These are phyloP conservation scores for Axis porcinus DNA, from an alignment of 2,113 vertebrate species.

Conservation along the genomic window DNA sequence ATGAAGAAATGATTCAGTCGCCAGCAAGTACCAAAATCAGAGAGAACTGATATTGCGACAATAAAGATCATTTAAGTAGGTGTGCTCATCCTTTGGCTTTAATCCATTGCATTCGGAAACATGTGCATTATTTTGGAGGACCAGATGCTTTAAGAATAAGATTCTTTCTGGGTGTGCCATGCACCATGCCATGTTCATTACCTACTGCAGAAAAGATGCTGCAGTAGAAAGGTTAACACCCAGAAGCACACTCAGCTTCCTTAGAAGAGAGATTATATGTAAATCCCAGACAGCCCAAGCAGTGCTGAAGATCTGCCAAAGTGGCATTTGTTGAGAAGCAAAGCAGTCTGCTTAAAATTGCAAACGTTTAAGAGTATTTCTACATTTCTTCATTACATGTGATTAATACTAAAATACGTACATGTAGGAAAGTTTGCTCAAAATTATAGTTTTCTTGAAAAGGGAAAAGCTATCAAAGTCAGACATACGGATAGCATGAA, in stretches of 20 bases:
- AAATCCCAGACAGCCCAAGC: not conserved
- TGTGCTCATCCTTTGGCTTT: not conserved
- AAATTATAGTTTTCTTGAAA: conserved; percentile 23
- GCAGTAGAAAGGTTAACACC: not conserved
- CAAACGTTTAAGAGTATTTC: not conserved
- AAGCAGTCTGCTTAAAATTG: conserved; percentile 10
- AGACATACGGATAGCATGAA: not conserved
- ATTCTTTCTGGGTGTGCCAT: not conserved
- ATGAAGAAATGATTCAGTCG: not conserved
- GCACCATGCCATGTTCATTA: not conserved
- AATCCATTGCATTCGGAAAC: not conserved
- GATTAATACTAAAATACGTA: conserved; percentile 8
- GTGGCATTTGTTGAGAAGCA: not conserved
- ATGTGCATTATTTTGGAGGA: not conserved
- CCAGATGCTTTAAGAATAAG: not conserved
- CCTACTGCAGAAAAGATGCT: not conserved
- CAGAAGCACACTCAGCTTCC: not conserved
- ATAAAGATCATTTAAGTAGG: not conserved
- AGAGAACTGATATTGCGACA: not conserved
- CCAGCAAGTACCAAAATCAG: conserved; percentile 13
- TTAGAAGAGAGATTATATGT: not conserved
- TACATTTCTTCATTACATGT: not conserved
- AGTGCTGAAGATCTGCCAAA: not conserved
- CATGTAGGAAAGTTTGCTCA: not conserved
- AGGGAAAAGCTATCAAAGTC: not conserved